phyloP scores from a whole-genome alignment of 2,888 invertebrate species.

The Noctua comes region DNA sequence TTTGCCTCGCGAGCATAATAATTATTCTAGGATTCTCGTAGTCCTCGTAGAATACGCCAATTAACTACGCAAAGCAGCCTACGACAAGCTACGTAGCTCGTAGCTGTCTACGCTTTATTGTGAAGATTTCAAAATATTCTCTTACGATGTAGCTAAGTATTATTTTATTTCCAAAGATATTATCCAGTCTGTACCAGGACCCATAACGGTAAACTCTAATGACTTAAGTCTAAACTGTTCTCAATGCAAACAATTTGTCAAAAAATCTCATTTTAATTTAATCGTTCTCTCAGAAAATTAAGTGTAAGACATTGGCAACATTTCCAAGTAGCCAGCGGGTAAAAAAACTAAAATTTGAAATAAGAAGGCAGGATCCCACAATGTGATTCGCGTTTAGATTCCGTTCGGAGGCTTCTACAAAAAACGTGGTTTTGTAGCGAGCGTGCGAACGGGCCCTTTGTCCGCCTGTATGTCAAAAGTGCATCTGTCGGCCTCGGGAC shows the following conservation, averaged over 20 bases:
- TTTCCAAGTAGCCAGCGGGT: conserved; percentile 60
- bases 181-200: not conserved
- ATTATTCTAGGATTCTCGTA: not conserved
- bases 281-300: conserved; percentile 62
- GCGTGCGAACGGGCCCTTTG: conserved; percentile 87
- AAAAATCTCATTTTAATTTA: conserved; percentile 62
- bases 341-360: conserved; percentile 66
- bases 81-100: not conserved
- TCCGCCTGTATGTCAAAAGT: conserved; percentile 80
- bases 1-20: not conserved
- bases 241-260: conserved; percentile 43
- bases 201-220: conserved; percentile 49
- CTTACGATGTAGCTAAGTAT: no score
- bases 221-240: conserved; percentile 45
- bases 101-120: not conserved
- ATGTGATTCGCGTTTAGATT: conserved; percentile 85
- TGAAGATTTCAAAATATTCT: not conserved
- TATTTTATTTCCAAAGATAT: not conserved
- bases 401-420: conserved; percentile 82
- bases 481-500: conserved; percentile 79
- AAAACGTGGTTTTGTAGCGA: conserved; percentile 80
- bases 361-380: conserved; percentile 79
- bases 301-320: conserved; percentile 64
- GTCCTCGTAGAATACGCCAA: not conserved
- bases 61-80: not conserved